phyloP scores from a whole-genome alignment of 2,888 invertebrate genomes.

The Conomelus anceps region DNA sequence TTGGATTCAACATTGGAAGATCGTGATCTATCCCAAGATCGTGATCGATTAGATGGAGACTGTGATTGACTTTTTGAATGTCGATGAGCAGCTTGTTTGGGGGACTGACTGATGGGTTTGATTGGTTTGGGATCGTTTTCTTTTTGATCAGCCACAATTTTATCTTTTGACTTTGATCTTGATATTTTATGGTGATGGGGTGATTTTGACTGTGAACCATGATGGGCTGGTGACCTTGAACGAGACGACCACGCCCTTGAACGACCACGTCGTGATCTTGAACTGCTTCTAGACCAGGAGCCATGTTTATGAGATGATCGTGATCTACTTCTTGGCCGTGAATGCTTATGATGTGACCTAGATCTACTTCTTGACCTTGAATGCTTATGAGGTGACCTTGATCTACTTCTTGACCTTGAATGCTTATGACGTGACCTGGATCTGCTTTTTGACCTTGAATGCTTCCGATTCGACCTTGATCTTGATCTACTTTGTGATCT shows the following conservation, averaged over 20 bases:
- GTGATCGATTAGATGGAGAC: background rate
- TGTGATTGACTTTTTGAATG: background rate
- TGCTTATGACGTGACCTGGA: conserved; percentile 32
- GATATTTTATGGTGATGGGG: background rate
- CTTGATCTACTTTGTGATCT: conserved; percentile 25
- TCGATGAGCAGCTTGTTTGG: background rate
- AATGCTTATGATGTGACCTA: background rate
- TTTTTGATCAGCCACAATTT: too few relatives aligned
- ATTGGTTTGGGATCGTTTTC: background rate
- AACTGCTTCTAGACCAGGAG: too few relatives aligned
- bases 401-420: background rate
- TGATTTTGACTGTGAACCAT: background rate
- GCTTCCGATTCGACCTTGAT: conserved; percentile 30
- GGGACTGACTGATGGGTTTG: too few relatives aligned
- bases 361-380: background rate
- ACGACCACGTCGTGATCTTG: background rate
- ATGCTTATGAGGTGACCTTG: background rate
- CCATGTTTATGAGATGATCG: background rate
- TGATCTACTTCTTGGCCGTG: background rate
- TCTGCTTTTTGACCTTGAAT: conserved; percentile 41
- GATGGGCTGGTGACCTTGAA: background rate
- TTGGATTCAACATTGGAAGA: too few relatives aligned
- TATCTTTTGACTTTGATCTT: too few relatives aligned
- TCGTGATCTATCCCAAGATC: background rate
- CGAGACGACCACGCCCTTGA: background rate